Conservation (phyloP, 2,797 vertebrate species). For the Danio tinwini region DNA sequence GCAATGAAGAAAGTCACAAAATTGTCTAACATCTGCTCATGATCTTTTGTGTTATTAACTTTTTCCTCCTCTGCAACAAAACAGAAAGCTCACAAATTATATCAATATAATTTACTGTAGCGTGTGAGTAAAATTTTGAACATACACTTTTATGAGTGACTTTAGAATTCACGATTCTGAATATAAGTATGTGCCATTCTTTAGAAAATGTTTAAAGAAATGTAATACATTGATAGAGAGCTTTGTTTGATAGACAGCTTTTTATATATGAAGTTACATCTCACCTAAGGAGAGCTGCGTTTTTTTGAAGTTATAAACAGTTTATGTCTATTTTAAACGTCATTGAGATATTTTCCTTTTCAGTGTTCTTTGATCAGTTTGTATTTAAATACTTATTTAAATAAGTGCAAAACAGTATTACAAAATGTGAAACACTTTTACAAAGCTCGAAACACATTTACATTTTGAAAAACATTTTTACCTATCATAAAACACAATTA, state of each 20-base stretch:
- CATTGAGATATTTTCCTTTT: background rate
- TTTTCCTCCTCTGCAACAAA: slow-evolving; percentile 76
- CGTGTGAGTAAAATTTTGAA: background rate
- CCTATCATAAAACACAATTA: no score
- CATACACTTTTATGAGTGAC: background rate
- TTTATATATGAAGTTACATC: background rate
- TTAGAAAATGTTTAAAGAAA: no score
- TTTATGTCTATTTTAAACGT: background rate
- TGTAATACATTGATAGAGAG: background rate
- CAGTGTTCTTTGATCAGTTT: background rate
- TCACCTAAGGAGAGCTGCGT: background rate
- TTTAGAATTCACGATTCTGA: background rate
- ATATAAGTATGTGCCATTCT: background rate
- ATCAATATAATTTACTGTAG: background rate
- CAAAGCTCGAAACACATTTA: no score
- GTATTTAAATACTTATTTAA: no score
- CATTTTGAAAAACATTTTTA: no score
- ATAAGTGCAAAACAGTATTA: no score
- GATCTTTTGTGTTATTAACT: slow-evolving; percentile 78
- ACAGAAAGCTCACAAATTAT: background rate
- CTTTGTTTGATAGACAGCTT: background rate
- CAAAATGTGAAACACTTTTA: no score
- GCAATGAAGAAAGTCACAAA: slow-evolving; percentile 92
- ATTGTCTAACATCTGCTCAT: slow-evolving; percentile 88
- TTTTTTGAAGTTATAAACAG: background rate